Conservation (phyloP, 2,113 vertebrate species). For the Prunella himalayana region DNA sequence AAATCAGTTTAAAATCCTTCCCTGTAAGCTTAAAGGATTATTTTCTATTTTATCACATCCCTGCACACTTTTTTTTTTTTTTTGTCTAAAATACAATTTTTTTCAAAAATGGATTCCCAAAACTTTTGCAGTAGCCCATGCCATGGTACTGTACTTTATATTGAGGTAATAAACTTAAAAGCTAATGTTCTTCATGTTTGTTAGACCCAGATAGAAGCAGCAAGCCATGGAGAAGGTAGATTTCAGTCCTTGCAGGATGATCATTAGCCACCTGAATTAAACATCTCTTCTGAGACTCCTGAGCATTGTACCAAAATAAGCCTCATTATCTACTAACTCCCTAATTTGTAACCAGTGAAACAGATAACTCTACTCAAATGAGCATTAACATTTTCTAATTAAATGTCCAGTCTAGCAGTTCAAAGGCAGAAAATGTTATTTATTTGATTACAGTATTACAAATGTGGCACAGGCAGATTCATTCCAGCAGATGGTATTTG, state of each 20-base stretch:
- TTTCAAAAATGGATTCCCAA: not conserved
- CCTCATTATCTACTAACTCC: constrained; percentile 4
- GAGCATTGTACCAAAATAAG: not conserved
- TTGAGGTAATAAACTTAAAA: not conserved
- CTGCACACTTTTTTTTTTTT: not conserved
- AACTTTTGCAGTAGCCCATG: not conserved
- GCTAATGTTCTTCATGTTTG: not conserved
- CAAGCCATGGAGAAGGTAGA: not conserved
- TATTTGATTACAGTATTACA: constrained; percentile 5
- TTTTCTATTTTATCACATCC: not conserved
- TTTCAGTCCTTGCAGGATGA: not conserved
- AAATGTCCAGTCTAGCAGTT: not conserved
- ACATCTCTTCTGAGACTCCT: not conserved
- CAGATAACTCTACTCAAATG: constrained; percentile 8
- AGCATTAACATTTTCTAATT: constrained; percentile 9
- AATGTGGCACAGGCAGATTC: not conserved
- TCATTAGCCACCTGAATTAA: not conserved
- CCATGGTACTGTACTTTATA: not conserved
- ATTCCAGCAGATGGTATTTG: constrained; percentile 10
- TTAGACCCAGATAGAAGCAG: not conserved
- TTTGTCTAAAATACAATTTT: not conserved
- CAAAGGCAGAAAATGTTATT: not conserved
- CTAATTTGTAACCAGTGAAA: constrained; percentile 22
- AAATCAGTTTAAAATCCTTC: not conserved
- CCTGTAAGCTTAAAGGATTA: not conserved